These are phyloP conservation scores for Rhabdophis nuchalis DNA, from an alignment of 2,797 vertebrate genomes.

Conservation along the genomic window DNA sequence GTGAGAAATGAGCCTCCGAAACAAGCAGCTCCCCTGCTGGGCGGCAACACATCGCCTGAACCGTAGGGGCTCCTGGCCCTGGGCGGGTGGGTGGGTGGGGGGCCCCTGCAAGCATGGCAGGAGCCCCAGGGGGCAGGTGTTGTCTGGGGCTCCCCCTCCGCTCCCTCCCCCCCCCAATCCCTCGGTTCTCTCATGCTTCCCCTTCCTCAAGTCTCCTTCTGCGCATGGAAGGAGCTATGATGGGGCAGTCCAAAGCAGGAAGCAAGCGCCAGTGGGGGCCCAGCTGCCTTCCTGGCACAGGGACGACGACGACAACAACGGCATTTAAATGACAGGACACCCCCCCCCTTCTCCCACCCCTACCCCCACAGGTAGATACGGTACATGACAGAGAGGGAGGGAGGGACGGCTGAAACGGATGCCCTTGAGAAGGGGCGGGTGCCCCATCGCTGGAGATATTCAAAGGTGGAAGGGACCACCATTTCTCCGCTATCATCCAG, in stretches of 20 bases:
- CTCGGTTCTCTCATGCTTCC: too few species aligned
- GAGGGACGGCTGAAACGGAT: too few species aligned
- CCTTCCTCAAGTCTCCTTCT: constrained; percentile 7
- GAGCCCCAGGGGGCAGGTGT: constrained; percentile 27
- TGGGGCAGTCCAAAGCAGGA: background rate
- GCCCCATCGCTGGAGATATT: too few species aligned
- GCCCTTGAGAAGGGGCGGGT: too few species aligned
- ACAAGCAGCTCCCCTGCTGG: constrained; percentile 59
- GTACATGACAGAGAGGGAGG: too few species aligned
- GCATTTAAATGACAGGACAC: accelerated
- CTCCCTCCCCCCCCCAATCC: background rate
- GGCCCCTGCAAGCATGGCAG: background rate
- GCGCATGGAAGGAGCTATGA: accelerated
- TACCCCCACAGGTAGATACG: too few species aligned
- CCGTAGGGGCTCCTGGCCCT: constrained; percentile 39
- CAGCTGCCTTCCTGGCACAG: constrained; percentile 27
- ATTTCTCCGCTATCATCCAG: too few species aligned
- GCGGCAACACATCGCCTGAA: constrained; percentile 58
- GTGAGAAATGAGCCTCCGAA: constrained; percentile 82
- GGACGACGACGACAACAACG: background rate
- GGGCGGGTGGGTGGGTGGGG: background rate
- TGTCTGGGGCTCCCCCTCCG: constrained; percentile 4
- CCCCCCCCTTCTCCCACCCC: too few species aligned
- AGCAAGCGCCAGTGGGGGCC: background rate
- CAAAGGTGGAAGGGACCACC: too few species aligned